Evolutionary conservation across 2,888 invertebrate species (phyloP).

Genomic region (Hyposoter didymator): DNA sequence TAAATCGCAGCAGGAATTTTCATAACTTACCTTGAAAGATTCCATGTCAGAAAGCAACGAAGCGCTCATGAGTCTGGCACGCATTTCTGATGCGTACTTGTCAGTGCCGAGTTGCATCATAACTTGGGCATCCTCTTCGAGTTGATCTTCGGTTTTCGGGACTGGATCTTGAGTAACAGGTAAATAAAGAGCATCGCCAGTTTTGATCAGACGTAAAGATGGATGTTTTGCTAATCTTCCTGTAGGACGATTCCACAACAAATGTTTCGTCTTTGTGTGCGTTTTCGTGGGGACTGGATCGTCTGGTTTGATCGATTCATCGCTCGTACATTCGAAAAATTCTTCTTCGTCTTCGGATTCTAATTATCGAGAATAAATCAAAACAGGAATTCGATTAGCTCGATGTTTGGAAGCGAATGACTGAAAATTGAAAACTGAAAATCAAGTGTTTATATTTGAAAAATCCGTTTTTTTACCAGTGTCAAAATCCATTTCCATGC

Average conservation of each 20-base stretch:
- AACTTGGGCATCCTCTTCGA: constrained; percentile 96
- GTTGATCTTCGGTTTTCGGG: constrained; percentile 98
- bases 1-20: background rate
- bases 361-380: constrained; percentile 45
- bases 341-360: constrained; percentile 90
- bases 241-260: constrained; percentile 87
- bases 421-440: background rate
- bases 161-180: constrained; percentile 96
- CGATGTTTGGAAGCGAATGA: background rate
- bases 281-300: constrained; percentile 76
- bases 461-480: constrained; percentile 75
- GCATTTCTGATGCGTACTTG: constrained; percentile 92
- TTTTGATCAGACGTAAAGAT: constrained; percentile 88
- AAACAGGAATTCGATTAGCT: background rate
- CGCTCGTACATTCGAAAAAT: constrained; percentile 92
- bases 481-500: constrained; percentile 76
- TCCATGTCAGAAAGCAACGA: constrained; percentile 98
- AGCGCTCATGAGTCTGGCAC: constrained; percentile 97
- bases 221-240: constrained; percentile 90
- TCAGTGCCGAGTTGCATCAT: constrained; percentile 95
- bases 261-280: constrained; percentile 80
- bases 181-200: constrained; percentile 90
- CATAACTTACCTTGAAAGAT: constrained; percentile 92
- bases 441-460: constrained; percentile 3
- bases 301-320: constrained; percentile 83